These are phyloP conservation scores for Adelosebastes latens DNA, from an alignment of 2,797 vertebrate genomes.

Conservation along the genomic window DNA sequence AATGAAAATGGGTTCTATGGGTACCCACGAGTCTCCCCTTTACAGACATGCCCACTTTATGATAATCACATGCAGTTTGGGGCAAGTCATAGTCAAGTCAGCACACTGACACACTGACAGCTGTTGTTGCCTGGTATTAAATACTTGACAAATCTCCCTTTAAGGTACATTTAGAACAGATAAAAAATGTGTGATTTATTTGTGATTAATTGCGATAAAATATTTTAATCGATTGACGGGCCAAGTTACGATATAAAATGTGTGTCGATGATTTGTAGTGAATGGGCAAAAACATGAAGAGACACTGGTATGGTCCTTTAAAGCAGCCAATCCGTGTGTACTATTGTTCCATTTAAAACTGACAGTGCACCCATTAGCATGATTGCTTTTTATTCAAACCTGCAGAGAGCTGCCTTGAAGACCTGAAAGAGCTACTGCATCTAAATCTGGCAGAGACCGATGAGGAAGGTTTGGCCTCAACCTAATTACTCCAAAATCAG, in stretches of 20 bases:
- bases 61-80: too few relatives aligned
- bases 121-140: too few relatives aligned
- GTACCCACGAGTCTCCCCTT: too few relatives aligned
- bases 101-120: too few relatives aligned
- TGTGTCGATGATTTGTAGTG: not conserved
- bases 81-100: too few relatives aligned
- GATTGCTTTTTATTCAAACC: slow-evolving; percentile 30
- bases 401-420: not conserved
- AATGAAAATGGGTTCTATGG: too few relatives aligned
- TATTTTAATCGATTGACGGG: too few relatives aligned
- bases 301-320: not conserved
- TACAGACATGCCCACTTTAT: too few relatives aligned
- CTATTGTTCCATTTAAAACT: not conserved
- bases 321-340: not conserved
- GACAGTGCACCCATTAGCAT: slow-evolving; percentile 10
- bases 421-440: slow-evolving; percentile 2
- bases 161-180: too few relatives aligned
- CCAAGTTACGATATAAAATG: not conserved
- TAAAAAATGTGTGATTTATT: too few relatives aligned
- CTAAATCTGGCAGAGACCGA: slow-evolving; percentile 35
- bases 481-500: slow-evolving; percentile 66
- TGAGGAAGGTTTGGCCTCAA: slow-evolving; percentile 13
- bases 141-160: too few relatives aligned
- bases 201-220: too few relatives aligned
- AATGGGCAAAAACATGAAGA: not conserved